Base-by-base conservation (phyloP, 2,797 vertebrate genomes). In the Sylvilagus floridanus region DNA sequence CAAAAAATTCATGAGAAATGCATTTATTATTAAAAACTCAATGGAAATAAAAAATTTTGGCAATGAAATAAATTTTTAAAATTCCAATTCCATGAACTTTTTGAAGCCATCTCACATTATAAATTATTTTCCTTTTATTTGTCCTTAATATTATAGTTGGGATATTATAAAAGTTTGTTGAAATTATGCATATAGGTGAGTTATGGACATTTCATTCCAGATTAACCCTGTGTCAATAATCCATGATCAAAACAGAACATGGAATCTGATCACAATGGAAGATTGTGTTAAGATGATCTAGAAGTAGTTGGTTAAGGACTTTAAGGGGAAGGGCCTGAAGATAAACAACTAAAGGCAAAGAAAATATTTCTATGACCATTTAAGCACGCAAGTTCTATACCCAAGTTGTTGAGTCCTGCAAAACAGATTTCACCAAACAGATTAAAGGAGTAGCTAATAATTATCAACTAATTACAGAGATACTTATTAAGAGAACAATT, bases 161-260 rank as follows among this genome's bases (percentile, higher is more conserved):
- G 11, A 4, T 62, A 90, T 75, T 65, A 82, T 16, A 47, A 6
- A 81, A 24, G 4, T 79, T 86, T 91, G 21, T 60, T 63, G 37
- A 90, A 88, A 88, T 72, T 92, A 28, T 12, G 3, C 69, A 8
- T 52, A 24, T 26, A 68, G 52, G 16, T 57, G 26, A 91, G 54
- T 79, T 92, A 65, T 32, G 76, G n/a, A 76, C 16, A 95, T 82
- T 89, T 93, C 42, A 50, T 85, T 89, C 57, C 47, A 83, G n/a
- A 86, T 54, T 47, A 93, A 65, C 3, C 63, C 77, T 30, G 24
- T 50, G 28, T 62, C 30, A 76, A 73, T 62, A 92, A 87, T 76
- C 32, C 66, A 19, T 26, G 76, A 91, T 57, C 19, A 12, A 68
- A 84, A 91, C 54, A 72, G 24, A 60, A 37, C 4, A 4, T 54